Base-by-base conservation (phyloP, 2,113 vertebrate species). In the Rhegmatorhina hoffmannsi region DNA sequence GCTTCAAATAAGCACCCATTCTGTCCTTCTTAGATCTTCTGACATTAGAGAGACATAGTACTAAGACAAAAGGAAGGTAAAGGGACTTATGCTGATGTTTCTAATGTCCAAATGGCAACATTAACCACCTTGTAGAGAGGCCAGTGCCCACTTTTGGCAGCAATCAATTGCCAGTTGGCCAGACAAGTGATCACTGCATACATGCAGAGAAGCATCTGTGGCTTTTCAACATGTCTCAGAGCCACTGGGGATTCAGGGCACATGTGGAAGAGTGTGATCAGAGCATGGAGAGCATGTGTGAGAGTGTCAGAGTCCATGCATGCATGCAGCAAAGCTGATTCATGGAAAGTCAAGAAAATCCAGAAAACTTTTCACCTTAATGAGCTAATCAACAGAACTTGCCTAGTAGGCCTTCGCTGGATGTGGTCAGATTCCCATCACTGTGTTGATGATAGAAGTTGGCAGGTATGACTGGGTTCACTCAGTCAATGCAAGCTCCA, bases 181-280 rank as follows among this genome's bases (percentile, higher is more conserved):
- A 84, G 63, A 74, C 36, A 69, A 91, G 46, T 68, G 74, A 82
- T 68, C 56, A 29, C 43, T 87, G 78, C 56, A 63, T 79, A 91
- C 17, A 44, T 50, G 60, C 90, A 84, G 82, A 70, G 78, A 91
- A 93, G 78, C 76, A 77, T 84, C 63, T 86, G 87, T 79, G 63
- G 80, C 64, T 94, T 87, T 91, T 79, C 70, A 92, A 63, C 31
- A 20, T 84, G 28, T 78, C 56, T 52, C 56, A 78, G 66, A 46
- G 43, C 40, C 40, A 28, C 31, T 46, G 38, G 33, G 47, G 43
- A 50, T 70, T 90, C 56, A 46, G 5, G 20, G 33, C 78, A 79
- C 74, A 63, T 9, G 60, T 89, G 84, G 49, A 81, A 16, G 26
- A 70, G 60, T 44, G 46, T 80, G 81, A 70, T 74, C 46, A 53